Evolutionary conservation across 2,113 vertebrate species (phyloP), one percentile per base, ranked within the genome.

Genomic region (Trachemys scripta): DNA sequence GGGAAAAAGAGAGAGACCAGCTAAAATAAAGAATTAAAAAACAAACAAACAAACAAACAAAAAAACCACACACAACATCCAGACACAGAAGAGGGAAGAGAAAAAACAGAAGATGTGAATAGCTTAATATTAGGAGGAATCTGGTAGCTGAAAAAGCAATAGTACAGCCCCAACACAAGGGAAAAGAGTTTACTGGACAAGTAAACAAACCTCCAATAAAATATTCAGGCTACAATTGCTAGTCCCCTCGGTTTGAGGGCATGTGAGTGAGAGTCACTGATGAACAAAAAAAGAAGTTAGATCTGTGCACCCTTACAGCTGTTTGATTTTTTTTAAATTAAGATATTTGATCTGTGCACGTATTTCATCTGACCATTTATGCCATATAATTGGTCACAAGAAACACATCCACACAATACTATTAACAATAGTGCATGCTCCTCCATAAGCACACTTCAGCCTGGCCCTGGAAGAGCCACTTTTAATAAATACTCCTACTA

Each of bases 11-110:
- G 65, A 69, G n/a, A 72, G 65, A 72, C n/a, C 31, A n/a, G 35
- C 65, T 8, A 72, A 72, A 72, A 22, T 38, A n/a, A 72, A 62
- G 10, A 14, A 16, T 14, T 72, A 10, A n/a, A n/a, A n/a, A n/a
- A n/a, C n/a, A n/a, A n/a, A n/a, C n/a, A n/a, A 47, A 47, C 7
- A 47, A 47, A 76, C 24, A 35, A 35, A 57, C 27, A 42, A 35
- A 35, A 27, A 57, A 38, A 38, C 38, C 38, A 38, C 38, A 31
- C 10, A 27, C 1, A 59, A 59, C 11, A 59, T 59, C 57, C 24
- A 31, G 5, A 42, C 24, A 25, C 8, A 75, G 88, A 79, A 25
- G 42, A 87, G 47, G 2, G 0, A 0, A 5, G 5, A 5, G 35
- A 19, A 59, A 31, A 59, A 59, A 14, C 35, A 51, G 1, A 4